phyloP scores from a whole-genome alignment of 2,113 vertebrate species.

The Notiomystis cincta region DNA sequence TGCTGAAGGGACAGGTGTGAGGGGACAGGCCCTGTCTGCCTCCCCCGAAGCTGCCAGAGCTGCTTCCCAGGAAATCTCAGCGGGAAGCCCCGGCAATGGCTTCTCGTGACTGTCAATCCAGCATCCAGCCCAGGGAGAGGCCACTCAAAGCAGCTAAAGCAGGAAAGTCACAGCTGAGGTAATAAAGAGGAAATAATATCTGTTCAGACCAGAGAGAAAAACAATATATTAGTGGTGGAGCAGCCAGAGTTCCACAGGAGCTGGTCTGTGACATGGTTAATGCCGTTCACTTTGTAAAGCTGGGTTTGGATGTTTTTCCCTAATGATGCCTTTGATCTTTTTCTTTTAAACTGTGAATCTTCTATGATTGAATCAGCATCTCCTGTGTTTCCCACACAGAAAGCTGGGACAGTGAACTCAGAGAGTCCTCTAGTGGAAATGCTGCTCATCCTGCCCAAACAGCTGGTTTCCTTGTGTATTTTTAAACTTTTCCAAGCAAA shows the following conservation, averaged over 20 bases:
- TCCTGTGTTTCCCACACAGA: background rate
- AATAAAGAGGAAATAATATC: background rate
- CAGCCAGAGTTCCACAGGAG: background rate
- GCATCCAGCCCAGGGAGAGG: accelerated
- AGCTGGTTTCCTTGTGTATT: background rate
- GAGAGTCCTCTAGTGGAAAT: background rate
- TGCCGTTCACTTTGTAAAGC: background rate
- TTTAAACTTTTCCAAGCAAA: background rate
- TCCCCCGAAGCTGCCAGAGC: background rate
- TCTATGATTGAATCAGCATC: background rate
- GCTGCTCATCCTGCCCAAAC: background rate
- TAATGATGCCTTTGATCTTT: background rate
- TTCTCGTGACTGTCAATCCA: accelerated
- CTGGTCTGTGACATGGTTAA: background rate
- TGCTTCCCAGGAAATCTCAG: background rate
- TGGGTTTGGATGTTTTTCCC: background rate
- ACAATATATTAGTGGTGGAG: accelerated
- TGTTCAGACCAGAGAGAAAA: background rate
- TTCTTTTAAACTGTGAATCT: background rate
- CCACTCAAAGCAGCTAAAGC: background rate
- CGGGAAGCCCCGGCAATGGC: background rate
- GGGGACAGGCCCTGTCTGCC: background rate
- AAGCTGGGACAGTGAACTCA: background rate
- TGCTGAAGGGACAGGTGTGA: too few species aligned
- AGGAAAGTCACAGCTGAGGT: background rate